Evolutionary conservation across 2,113 vertebrate species (phyloP), one percentile per base, ranked within the genome.

Genomic region (Boleophthalmus pectinirostris): DNA sequence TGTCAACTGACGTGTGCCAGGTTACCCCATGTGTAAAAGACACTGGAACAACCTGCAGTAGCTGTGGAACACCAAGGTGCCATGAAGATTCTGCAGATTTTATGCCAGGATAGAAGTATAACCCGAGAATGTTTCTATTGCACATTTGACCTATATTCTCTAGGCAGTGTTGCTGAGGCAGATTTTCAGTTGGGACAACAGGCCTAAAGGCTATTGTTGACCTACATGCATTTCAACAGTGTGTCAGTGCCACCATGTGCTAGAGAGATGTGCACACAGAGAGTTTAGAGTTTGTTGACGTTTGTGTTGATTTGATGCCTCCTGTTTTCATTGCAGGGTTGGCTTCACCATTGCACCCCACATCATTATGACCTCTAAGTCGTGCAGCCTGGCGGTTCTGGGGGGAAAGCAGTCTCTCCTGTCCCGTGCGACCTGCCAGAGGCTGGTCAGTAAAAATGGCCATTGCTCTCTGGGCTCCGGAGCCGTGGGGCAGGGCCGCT

Each of bases 371-470:
- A 89, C 90, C 49, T 87, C 87, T 81, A 92, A 88, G 74, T 82
- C 90, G 65, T 85, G 75, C 29, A 87, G 78, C 67, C 33, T 64
- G 61, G 78, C 81, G 12, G 81, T 87, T 70, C 69, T 85, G 70
- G 94, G 94, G 21, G 94, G 91, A 75, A 97, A 95, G 86, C 89
- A 90, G 61, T 94, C 96, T 72, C 94, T 96, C 45, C 90, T 98
- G 74, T 88, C 90, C 20, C 91, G 93, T 75, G 89, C 91, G 5
- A 38, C 79, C 43, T 77, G 89, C 69, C 91, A 85, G 77, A 94
- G 98, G 60, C 92, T 99, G 77, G 94, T 99, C 74, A 98, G 95
- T 72, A 99, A 99, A 90, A 96, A 97, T 9, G 98, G 98, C 38
- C 96, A 93, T 73, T 97, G 95, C 89, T 79, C 87, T 24, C 89